Evolutionary conservation across 2,797 vertebrate species (phyloP), one percentile per base, ranked within the genome.

Genomic region (Limosa lapponica): DNA sequence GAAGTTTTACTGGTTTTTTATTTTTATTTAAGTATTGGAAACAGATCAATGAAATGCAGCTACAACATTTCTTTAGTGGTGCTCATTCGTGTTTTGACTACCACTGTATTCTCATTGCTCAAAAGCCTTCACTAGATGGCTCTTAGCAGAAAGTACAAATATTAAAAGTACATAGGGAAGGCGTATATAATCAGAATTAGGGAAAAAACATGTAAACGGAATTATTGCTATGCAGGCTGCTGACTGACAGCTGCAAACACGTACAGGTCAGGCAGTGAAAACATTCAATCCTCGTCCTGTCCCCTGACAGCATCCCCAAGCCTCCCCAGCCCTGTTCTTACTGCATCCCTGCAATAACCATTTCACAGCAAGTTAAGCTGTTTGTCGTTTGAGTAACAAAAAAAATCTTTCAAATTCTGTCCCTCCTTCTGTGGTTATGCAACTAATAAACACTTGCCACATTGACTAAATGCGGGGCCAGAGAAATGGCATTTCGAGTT

Each of bases 231-330:
- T 6, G 16, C 17, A 89, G 59, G 49, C n/a, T 75, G 54, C 15
- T 30, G 11, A 65, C 46, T 48, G 46, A 48, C 22, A 48, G 22
- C 51, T 78, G 19, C 15, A 71, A 75, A 70, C 3, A 22, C 4
- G 17, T 32, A 62, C 16, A 46, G 5, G 30, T 58, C 44, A 70
- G 25, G 49, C n/a, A 86, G 22, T 28, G 14, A 81, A 88, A 7
- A 6, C 8, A 48, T 23, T 46, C 15, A 34, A 1, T 41, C 20
- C 11, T 34, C 55, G 7, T 37, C 17, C 24, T 55, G 32, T 28
- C 4, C 13, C 16, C 12, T 3, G 0, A 43, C 2, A 3, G 30
- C 15, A 13, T 43, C 14, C 30, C 37, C n/a, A 73, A 3, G 28
- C 34, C 24, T 52, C 11, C 16, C 10, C 30, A 62, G 8, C 2